phyloP scores from a whole-genome alignment of 2,797 vertebrate species.

The Diceros bicornis region DNA sequence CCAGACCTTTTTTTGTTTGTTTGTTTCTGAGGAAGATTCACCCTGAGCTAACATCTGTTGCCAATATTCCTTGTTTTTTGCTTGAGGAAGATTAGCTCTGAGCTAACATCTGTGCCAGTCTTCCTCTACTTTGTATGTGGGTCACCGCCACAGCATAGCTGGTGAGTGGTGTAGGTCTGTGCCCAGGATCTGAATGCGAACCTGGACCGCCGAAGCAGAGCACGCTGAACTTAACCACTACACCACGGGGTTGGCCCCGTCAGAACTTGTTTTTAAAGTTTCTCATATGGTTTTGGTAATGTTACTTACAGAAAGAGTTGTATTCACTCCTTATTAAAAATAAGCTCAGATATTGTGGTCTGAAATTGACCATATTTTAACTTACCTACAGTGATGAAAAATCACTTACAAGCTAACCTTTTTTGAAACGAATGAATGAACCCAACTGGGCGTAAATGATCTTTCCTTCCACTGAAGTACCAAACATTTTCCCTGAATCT shows the following conservation, averaged over 20 bases:
- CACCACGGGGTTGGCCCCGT: too few relatives aligned
- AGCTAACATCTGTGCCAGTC: too few relatives aligned
- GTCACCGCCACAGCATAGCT: too few relatives aligned
- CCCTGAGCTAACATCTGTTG: too few relatives aligned
- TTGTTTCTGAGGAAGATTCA: too few relatives aligned
- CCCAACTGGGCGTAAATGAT: background rate
- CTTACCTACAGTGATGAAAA: background rate
- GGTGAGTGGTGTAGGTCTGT: too few relatives aligned
- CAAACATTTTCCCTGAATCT: background rate
- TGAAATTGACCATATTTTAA: background rate
- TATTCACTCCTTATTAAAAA: background rate
- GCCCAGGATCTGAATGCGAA: too few relatives aligned
- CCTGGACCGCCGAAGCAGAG: too few relatives aligned
- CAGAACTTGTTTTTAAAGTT: background rate
- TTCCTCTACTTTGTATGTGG: too few relatives aligned
- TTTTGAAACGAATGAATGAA: constrained; percentile 16
- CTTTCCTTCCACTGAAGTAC: background rate
- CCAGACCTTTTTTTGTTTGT: background rate
- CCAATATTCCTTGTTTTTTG: too few relatives aligned
- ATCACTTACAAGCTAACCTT: background rate
- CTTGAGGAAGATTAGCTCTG: too few relatives aligned
- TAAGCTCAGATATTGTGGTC: background rate
- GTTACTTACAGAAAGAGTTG: background rate
- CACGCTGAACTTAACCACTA: too few relatives aligned
- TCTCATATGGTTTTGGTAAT: background rate